Evolutionary conservation across 1,140 invertebrate genomes (phyloP), one percentile per base, ranked within the genome.

Genomic region (Drosophila sp.): DNA sequence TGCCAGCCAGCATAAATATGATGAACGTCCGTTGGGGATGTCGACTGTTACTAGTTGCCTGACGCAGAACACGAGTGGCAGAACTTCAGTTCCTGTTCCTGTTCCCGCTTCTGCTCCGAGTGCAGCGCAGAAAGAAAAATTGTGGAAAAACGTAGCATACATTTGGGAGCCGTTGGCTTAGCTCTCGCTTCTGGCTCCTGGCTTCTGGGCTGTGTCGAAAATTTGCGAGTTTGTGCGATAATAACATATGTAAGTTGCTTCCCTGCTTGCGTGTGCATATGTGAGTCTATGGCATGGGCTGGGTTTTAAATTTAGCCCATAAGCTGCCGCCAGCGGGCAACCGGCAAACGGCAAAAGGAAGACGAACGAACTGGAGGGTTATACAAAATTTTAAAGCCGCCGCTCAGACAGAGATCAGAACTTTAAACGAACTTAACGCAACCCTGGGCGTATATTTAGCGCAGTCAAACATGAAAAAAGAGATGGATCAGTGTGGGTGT

Each of bases 191-290:
- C 27, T 17, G 8, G 8, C 44, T 41, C 44, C 40, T 7, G n/a
- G 30, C 30, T 58, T 10, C 56, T 38, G 30, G 63, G 81, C 75
- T 79, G 63, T 71, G 83, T 75, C 65, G 83, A 87, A 83, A 86
- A 87, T 86, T 87, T 86, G 84, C 84, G 84, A 86, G 83, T 74
- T 86, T 87, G 79, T 89, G 84, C 72, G 83, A 86, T 86, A 86
- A 86, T 86, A 86, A 86, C 82, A 86, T 87, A 83, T 87, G 84
- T 86, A 86, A 86, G 84, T 86, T 86, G 83, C 83, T 66, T 76
- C 38, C 60, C 50, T 40, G 23, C 33, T 8, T 60, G 30, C 50
- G 54, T 56, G 57, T 79, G 65, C 57, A 60, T 60, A 65, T 68
- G 60, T 64, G 56, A 78, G 70, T 66, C 29, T 67, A 56, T 58